phyloP scores from a whole-genome alignment of 2,888 invertebrate species.

The Ormyrus nitidulus region DNA sequence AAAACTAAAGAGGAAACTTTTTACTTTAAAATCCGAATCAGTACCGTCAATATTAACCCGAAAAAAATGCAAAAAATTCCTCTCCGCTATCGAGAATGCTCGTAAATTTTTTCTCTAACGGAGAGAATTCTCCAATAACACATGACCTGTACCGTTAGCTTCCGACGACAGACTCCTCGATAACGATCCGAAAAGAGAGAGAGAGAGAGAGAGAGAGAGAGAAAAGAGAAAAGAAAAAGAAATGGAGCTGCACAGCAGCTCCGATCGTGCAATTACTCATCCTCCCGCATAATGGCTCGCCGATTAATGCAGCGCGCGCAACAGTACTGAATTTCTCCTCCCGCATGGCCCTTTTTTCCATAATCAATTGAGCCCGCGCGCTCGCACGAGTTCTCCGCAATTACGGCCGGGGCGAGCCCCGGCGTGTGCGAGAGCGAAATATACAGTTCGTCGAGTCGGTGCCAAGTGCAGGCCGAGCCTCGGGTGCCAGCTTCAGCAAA shows the following conservation, averaged over 20 bases:
- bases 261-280: background rate
- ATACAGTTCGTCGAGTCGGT: slow-evolving; percentile 30
- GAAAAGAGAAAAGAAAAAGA: too few relatives aligned
- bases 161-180: slow-evolving; percentile 12
- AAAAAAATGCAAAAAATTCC: too few relatives aligned
- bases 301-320: slow-evolving; percentile 40
- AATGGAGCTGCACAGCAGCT: too few relatives aligned
- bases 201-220: too few relatives aligned
- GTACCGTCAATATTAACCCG: too few relatives aligned
- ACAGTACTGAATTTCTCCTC: background rate
- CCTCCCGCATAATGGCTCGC: slow-evolving; percentile 12
- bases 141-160: too few relatives aligned
- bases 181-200: background rate
- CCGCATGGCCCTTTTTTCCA: slow-evolving; percentile 4
- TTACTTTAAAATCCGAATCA: too few relatives aligned
- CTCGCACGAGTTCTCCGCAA: slow-evolving; percentile 17
- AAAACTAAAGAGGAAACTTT: too few relatives aligned
- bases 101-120: too few relatives aligned
- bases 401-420: slow-evolving; percentile 3
- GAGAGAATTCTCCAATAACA: background rate
- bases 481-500: slow-evolving; percentile 20
- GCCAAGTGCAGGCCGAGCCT: slow-evolving; percentile 39
- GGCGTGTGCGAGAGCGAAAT: background rate
- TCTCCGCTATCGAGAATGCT: background rate
- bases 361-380: slow-evolving; percentile 16